These are phyloP conservation scores for Idaea dimidiata DNA, from an alignment of 2,888 invertebrate genomes.

Conservation along the genomic window DNA sequence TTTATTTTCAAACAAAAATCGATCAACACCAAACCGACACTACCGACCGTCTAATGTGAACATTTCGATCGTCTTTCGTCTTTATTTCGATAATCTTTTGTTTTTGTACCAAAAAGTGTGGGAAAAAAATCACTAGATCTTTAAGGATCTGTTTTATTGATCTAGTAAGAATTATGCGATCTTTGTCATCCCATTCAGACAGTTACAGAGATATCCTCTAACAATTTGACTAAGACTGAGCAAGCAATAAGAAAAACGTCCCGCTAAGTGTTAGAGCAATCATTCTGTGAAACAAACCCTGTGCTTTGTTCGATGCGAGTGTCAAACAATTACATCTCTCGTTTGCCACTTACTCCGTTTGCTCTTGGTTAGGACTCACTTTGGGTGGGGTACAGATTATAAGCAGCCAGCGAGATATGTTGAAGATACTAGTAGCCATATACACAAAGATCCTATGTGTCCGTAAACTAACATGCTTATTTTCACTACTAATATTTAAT, in stretches of 20 bases:
- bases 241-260: conserved; percentile 20
- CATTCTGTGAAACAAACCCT: conserved; percentile 39
- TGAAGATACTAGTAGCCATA: too few species aligned
- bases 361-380: conserved; percentile 47
- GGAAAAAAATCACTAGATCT: too few species aligned
- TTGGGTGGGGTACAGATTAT: conserved; percentile 25
- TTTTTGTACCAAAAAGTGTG: too few species aligned
- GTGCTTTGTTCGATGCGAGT: conserved; percentile 36
- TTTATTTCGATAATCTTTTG: too few species aligned
- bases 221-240: conserved; percentile 24
- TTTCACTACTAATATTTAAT: too few species aligned
- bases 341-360: conserved; percentile 58
- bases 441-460: too few species aligned
- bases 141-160: too few species aligned
- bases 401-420: conserved; percentile 8
- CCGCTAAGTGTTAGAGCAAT: conserved; percentile 44
- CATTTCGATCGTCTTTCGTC: too few species aligned
- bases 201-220: conserved; percentile 21
- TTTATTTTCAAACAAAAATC: too few species aligned
- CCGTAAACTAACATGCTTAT: too few species aligned
- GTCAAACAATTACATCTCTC: conserved; percentile 65
- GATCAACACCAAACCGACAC: too few species aligned
- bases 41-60: too few species aligned
- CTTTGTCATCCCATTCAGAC: background rate
- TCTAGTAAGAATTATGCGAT: background rate